A percentile compares a stretch with the other conserved stretches of the same genome.
These are phyloP conservation scores for Nomada lathburiana DNA, from an alignment of 2,888 invertebrate genomes.

Conservation along the genomic window DNA sequence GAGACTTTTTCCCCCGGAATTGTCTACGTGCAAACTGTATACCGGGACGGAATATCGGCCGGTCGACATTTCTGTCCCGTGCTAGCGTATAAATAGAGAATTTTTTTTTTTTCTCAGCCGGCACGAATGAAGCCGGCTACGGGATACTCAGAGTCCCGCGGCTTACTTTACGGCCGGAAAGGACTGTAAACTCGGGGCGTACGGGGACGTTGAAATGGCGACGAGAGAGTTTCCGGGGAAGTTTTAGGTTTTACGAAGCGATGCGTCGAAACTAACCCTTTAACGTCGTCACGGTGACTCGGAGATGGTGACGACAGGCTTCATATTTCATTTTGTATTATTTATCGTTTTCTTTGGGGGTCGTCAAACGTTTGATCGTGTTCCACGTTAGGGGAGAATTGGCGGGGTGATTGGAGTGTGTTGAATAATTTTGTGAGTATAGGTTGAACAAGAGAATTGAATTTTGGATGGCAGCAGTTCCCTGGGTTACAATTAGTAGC, in stretches of 20 bases:
- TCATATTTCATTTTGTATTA: too few species aligned
- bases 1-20: slow-evolving; percentile 72
- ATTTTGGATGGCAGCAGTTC: not conserved
- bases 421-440: not conserved
- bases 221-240: slow-evolving; percentile 7
- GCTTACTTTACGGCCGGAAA: slow-evolving; percentile 52
- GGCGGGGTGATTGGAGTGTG: too few species aligned
- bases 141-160: slow-evolving; percentile 16
- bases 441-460: not conserved
- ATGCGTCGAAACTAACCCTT: not conserved
- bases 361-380: too few species aligned
- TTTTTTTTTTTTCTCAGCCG: slow-evolving; percentile 36
- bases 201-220: slow-evolving; percentile 30
- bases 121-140: slow-evolving; percentile 31
- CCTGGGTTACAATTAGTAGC: not conserved
- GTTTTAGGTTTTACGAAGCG: slow-evolving; percentile 16
- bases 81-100: slow-evolving; percentile 75
- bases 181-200: slow-evolving; percentile 51
- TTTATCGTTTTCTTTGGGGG: too few species aligned
- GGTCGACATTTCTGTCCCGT: slow-evolving; percentile 42
- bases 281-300: not conserved
- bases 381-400: too few species aligned
- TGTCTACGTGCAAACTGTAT: slow-evolving; percentile 76
- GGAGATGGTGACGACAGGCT: not conserved
- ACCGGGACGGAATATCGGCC: slow-evolving; percentile 70